These are phyloP conservation scores for Crotalus horridus DNA, from an alignment of 2,113 vertebrate genomes.

Conservation along the genomic window DNA sequence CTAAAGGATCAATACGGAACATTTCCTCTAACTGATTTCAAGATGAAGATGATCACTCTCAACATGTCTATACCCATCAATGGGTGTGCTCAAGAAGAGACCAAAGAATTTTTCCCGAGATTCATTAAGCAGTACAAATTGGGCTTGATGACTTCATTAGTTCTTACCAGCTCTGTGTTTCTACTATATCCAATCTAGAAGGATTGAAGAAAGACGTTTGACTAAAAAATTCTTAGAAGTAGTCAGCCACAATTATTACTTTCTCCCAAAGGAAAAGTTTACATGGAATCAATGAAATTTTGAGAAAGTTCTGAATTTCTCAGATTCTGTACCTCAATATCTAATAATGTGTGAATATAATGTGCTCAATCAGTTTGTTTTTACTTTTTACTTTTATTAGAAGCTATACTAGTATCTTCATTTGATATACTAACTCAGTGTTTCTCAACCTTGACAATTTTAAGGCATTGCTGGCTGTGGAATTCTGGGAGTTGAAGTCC, in stretches of 20 bases:
- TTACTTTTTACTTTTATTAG: neutral
- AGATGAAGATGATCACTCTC: neutral
- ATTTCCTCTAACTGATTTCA: neutral
- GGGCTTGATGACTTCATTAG: too few species aligned
- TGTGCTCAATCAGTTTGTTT: neutral
- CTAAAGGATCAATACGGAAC: neutral
- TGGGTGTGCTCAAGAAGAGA: too few species aligned
- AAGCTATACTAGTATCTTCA: neutral
- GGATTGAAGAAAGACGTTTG: neutral
- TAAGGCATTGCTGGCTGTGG: too few species aligned
- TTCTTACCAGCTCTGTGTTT: too few species aligned
- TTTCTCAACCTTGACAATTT: too few species aligned
- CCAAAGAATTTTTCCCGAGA: too few species aligned
- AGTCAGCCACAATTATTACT: neutral
- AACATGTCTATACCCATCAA: too few species aligned
- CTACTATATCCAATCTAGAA: neutral
- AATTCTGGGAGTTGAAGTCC: too few species aligned
- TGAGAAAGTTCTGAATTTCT: neutral
- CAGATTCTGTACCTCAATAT: neutral
- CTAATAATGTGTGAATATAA: neutral
- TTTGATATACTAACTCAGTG: neutral
- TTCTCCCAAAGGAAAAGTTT: neutral
- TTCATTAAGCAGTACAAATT: too few species aligned
- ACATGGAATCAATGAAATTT: neutral
- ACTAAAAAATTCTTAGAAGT: neutral